Evolutionary conservation across 1,140 invertebrate genomes (phyloP).

Genomic region (Anthonomus grandis): DNA sequence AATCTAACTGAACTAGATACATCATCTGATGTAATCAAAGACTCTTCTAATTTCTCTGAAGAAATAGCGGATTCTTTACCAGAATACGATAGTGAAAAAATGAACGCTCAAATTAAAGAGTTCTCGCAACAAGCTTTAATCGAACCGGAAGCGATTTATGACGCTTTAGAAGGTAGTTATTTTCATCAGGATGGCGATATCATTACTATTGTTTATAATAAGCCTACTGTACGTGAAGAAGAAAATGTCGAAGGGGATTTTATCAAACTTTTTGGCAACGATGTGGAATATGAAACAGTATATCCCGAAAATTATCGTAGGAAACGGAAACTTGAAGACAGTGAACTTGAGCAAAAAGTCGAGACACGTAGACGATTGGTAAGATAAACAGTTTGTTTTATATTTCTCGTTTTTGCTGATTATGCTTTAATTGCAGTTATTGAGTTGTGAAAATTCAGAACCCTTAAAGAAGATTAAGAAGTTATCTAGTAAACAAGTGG

Average conservation of each 20-base stretch:
- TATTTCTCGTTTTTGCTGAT: too few relatives aligned
- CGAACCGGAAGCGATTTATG: background rate
- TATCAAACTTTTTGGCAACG: background rate
- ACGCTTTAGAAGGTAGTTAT: constrained; percentile 8
- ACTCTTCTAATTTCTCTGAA: too few relatives aligned
- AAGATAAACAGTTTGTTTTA: too few relatives aligned
- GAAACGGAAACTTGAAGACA: too few relatives aligned
- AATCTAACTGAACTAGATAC: too few relatives aligned
- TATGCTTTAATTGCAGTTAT: too few relatives aligned
- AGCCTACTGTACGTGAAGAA: background rate
- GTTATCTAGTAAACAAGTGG: constrained; percentile 23
- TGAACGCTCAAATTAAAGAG: constrained; percentile 11
- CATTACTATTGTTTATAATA: constrained; percentile 9
- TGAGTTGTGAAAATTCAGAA: too few relatives aligned
- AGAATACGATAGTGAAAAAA: background rate
- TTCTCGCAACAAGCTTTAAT: background rate
- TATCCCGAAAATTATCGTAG: too few relatives aligned
- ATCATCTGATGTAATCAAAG: too few relatives aligned
- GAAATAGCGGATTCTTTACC: too few relatives aligned
- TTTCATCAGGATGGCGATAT: constrained; percentile 3
- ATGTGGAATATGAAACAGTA: constrained; percentile 11
- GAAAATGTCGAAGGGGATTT: background rate
- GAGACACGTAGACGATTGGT: too few relatives aligned
- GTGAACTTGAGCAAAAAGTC: too few relatives aligned
- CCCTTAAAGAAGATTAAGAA: constrained; percentile 23